A percentile compares a stretch with the other conserved stretches of the same genome.
These are phyloP conservation scores for Ctenicera cuprea DNA, from an alignment of 2,888 invertebrate genomes.

Conservation along the genomic window DNA sequence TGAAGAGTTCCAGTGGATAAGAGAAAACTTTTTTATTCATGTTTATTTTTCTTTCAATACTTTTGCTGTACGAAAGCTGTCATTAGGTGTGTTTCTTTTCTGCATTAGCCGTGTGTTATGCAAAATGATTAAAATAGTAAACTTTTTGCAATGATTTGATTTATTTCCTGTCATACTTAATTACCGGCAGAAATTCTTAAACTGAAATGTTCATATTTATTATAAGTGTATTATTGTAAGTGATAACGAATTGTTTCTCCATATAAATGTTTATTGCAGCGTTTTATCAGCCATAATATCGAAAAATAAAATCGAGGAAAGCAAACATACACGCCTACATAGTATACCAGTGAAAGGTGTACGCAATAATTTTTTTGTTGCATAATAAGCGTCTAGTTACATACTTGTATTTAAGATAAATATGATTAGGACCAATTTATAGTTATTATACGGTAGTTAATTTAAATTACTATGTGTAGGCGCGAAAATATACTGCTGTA, in stretches of 20 bases:
- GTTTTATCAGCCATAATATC: neutral
- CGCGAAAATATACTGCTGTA: neutral
- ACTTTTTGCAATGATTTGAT: neutral
- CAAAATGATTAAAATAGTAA: neutral
- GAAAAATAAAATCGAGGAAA: neutral
- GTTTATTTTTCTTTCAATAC: no score
- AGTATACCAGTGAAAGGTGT: conserved; percentile 6
- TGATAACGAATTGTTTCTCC: conserved; percentile 3
- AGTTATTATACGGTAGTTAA: neutral
- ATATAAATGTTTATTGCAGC: neutral
- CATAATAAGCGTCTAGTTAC: neutral
- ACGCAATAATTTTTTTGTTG: neutral
- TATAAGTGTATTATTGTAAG: neutral
- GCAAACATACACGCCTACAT: conserved; percentile 8
- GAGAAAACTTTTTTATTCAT: no score
- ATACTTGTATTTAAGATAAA: neutral
- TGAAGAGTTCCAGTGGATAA: no score
- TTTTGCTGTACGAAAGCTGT: no score
- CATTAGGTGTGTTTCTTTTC: no score
- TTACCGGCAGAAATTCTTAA: conserved; percentile 2
- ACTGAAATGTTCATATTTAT: neutral
- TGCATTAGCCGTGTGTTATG: no score
- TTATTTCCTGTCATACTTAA: neutral
- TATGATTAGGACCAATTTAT: conserved; percentile 1
- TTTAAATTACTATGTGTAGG: neutral